A percentile compares a stretch with the other conserved stretches of the same genome.
Evolutionary conservation across 2,888 invertebrate genomes (phyloP).

Genomic region (Homarus gammarus): DNA sequence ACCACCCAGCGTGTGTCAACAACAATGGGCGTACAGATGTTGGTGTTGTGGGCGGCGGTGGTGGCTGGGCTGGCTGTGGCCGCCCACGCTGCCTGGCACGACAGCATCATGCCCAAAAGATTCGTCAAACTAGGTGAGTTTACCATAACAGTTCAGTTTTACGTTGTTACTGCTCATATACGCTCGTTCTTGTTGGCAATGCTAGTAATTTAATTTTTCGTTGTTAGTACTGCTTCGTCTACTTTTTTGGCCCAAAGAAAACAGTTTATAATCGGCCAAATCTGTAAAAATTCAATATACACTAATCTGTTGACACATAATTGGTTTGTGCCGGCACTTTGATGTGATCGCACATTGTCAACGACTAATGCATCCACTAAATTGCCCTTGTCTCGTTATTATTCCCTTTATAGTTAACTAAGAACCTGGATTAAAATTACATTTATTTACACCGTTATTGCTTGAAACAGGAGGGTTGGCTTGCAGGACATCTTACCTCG

Average conservation of each 20-base stretch:
- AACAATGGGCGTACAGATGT: slow-evolving; percentile 49
- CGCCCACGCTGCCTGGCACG: slow-evolving; percentile 60
- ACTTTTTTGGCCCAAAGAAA: no score
- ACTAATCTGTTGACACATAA: no score
- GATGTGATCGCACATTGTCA: not conserved
- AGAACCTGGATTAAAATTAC: not conserved
- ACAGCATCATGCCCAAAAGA: slow-evolving; percentile 64
- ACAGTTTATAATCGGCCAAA: no score
- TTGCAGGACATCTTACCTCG: not conserved
- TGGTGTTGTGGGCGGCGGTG: slow-evolving; percentile 59
- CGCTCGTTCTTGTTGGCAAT: not conserved
- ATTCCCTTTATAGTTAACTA: not conserved
- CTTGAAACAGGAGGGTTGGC: not conserved
- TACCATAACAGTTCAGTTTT: not conserved
- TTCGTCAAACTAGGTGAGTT: slow-evolving; percentile 66
- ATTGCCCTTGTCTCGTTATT: not conserved
- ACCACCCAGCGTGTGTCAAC: not conserved
- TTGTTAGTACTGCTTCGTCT: not conserved
- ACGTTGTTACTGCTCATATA: not conserved
- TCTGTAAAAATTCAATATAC: no score
- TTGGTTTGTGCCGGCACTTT: not conserved
- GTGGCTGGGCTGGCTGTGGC: slow-evolving; percentile 46
- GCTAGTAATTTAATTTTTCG: not conserved
- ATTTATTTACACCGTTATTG: not conserved
- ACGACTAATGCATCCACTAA: not conserved